A percentile compares a stretch with the other conserved stretches of the same genome.
Conservation (phyloP, 92 coral and sea anemone species). For the Actinostola sp. region DNA sequence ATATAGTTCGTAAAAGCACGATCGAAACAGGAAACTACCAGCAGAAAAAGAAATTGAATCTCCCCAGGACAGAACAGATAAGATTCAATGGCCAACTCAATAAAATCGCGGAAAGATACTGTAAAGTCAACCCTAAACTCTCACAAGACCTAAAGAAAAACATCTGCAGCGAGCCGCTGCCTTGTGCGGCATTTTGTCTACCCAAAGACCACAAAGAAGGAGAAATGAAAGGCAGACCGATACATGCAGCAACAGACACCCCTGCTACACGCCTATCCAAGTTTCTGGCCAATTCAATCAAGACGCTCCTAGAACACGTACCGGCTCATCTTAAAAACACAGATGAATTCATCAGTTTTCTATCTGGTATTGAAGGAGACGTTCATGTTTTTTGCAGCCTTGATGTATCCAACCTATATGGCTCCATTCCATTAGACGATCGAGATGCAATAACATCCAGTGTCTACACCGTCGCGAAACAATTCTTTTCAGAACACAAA, state of each 20-base stretch:
- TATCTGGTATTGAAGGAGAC: no score
- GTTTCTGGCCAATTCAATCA: conserved; percentile 39
- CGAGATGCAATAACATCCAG: no score
- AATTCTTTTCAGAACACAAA: no score
- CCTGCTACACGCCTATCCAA: no score
- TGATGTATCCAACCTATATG: no score
- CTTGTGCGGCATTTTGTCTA: conserved; percentile 45
- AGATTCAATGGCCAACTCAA: conserved; percentile 45
- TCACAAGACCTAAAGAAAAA: conserved; percentile 34
- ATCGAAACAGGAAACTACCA: conserved; percentile 48
- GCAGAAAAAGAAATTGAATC: conserved; percentile 28
- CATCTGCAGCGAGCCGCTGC: conserved; percentile 51
- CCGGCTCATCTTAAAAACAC: conserved; percentile 47
- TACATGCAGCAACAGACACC: conserved; percentile 58
- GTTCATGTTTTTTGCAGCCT: no score
- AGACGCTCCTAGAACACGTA: conserved; percentile 17
- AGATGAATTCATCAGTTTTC: no score
- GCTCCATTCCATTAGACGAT: no score
- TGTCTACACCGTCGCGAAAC: no score
- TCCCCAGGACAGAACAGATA: conserved; percentile 51
- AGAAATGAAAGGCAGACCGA: conserved; percentile 57
- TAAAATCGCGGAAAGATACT: conserved; percentile 47
- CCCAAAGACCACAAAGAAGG: conserved; percentile 65
- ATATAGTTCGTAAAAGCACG: conserved; percentile 34
- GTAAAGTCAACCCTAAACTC: conserved; percentile 18